phyloP scores from a whole-genome alignment of 2,888 invertebrate species.

The Xylota segnis region DNA sequence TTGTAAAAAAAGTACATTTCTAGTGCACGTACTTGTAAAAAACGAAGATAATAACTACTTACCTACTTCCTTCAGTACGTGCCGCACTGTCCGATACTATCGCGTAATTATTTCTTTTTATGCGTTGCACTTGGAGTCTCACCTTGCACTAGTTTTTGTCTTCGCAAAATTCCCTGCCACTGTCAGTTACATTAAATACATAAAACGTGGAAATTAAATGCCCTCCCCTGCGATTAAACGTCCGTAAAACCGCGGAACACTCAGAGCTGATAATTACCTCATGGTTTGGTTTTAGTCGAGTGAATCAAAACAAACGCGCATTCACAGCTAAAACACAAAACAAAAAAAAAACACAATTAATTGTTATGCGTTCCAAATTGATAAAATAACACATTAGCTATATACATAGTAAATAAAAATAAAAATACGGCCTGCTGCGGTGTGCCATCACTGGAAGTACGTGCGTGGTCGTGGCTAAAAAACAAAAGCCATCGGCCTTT shows the following conservation, averaged over 20 bases:
- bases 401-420: slow-evolving; percentile 2
- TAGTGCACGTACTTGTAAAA: no score
- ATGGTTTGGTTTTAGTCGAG: slow-evolving; percentile 15
- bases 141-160: slow-evolving; percentile 61
- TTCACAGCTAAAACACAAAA: slow-evolving; percentile 1
- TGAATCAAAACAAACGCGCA: slow-evolving; percentile 58
- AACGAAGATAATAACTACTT: neutral
- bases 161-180: neutral
- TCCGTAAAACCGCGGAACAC: slow-evolving; percentile 28
- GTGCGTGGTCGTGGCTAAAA: slow-evolving; percentile 3
- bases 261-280: slow-evolving; percentile 45
- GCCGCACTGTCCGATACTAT: neutral
- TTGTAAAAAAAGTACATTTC: no score
- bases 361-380: slow-evolving; percentile 66
- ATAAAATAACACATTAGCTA: slow-evolving; percentile 54
- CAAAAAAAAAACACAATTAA: slow-evolving; percentile 37
- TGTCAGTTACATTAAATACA: slow-evolving; percentile 38
- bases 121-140: slow-evolving; percentile 44
- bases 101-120: slow-evolving; percentile 1
- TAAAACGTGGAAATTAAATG: slow-evolving; percentile 46
- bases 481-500: slow-evolving; percentile 33
- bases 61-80: neutral
- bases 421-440: slow-evolving; percentile 16
- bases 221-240: slow-evolving; percentile 35
- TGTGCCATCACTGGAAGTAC: slow-evolving; percentile 32